These are phyloP conservation scores for Sterrhoptilus dennistouni DNA, from an alignment of 2,113 vertebrate genomes.

Conservation along the genomic window DNA sequence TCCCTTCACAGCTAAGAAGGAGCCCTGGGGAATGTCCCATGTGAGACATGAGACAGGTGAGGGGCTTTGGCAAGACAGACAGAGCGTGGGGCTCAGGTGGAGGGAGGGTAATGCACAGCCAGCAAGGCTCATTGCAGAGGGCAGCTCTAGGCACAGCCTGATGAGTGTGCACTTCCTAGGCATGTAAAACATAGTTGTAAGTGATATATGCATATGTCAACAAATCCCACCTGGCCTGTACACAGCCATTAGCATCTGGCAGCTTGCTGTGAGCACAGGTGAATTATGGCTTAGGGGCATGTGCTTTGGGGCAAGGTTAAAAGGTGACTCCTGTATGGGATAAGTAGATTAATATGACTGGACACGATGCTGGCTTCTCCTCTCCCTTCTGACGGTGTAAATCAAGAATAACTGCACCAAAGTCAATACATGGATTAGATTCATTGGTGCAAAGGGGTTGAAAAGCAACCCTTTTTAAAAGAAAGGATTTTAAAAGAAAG, in stretches of 20 bases:
- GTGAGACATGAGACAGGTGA: not conserved
- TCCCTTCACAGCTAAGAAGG: not conserved
- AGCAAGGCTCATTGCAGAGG: not conserved
- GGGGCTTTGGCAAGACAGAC: not conserved
- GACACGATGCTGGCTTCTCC: not conserved
- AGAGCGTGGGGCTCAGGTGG: not conserved
- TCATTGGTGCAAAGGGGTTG: not conserved
- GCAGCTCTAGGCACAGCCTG: not conserved
- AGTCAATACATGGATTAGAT: slow-evolving; percentile 34
- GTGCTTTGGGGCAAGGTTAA: slow-evolving; percentile 20
- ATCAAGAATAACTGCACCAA: slow-evolving; percentile 16
- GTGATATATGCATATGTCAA: not conserved
- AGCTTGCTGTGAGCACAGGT: slow-evolving; percentile 16
- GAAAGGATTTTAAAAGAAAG: not conserved
- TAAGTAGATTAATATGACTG: slow-evolving; percentile 31
- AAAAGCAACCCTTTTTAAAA: slow-evolving; percentile 8
- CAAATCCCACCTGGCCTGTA: slow-evolving; percentile 53
- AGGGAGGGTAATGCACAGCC: not conserved
- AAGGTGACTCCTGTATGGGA: not conserved
- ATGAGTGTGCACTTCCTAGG: not conserved
- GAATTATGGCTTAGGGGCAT: slow-evolving; percentile 29
- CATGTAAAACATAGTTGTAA: not conserved
- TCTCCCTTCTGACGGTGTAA: not conserved
- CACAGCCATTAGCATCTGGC: slow-evolving; percentile 29
- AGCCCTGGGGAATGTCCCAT: not conserved